Evolutionary conservation across 2,113 vertebrate species (phyloP).

Genomic region (Oreochromis tanganicae): DNA sequence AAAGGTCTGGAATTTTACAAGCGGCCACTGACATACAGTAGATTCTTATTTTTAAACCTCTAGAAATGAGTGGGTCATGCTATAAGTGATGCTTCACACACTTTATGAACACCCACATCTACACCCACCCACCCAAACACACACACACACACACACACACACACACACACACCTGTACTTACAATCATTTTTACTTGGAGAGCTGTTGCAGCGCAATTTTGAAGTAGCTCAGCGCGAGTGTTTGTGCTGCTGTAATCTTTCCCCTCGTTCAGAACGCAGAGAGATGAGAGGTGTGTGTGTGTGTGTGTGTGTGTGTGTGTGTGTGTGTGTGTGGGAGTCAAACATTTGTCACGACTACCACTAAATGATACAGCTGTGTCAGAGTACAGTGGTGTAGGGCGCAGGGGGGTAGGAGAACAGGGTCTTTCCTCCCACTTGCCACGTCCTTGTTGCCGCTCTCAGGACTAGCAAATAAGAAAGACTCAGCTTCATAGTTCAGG

Average conservation of each 20-base stretch:
- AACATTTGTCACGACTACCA: constrained; percentile 15
- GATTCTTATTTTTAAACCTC: constrained; percentile 45
- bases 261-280: background rate
- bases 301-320: background rate
- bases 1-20: background rate
- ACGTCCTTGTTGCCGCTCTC: background rate
- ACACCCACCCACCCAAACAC: background rate
- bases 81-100: constrained; percentile 54
- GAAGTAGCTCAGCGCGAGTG: constrained; percentile 36
- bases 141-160: background rate
- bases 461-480: background rate
- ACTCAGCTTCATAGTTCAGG: background rate
- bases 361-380: constrained; percentile 22
- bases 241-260: constrained; percentile 35
- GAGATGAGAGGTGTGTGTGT: background rate
- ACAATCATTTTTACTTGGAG: constrained; percentile 23
- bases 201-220: background rate
- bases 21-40: background rate
- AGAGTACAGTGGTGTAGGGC: background rate
- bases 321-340: background rate
- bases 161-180: constrained; percentile 10
- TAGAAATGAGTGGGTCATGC: constrained; percentile 14
- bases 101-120: constrained; percentile 27
- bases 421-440: background rate
- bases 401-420: background rate